These are phyloP conservation scores for Rutilus rutilus DNA, from an alignment of 2,113 vertebrate genomes.

Conservation along the genomic window DNA sequence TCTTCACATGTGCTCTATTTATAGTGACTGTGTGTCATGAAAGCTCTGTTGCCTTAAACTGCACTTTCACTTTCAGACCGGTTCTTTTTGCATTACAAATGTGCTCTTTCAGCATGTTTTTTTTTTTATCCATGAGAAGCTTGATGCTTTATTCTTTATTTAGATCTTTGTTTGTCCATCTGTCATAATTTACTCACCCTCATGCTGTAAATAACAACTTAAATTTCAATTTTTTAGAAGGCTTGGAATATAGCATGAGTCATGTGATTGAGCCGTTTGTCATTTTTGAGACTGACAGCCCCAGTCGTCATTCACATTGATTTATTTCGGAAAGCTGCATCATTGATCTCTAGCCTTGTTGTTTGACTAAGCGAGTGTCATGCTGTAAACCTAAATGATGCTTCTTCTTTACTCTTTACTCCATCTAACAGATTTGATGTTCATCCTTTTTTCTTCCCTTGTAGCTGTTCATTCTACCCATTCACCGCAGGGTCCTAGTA, in stretches of 20 bases:
- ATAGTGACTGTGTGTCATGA: slow-evolving; percentile 69
- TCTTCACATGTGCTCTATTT: slow-evolving; percentile 75
- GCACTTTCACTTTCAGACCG: slow-evolving; percentile 1
- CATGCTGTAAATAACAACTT: neutral
- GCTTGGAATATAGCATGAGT: neutral
- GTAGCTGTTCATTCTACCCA: slow-evolving; percentile 1
- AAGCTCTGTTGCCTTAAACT: slow-evolving; percentile 44
- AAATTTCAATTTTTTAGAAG: neutral
- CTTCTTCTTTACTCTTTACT: neutral
- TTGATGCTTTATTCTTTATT: neutral
- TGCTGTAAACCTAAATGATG: neutral
- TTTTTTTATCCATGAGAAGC: neutral
- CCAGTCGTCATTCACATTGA: neutral
- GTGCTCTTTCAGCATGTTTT: neutral
- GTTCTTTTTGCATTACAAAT: neutral
- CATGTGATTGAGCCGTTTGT: neutral
- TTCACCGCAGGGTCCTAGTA: slow-evolving; percentile 30
- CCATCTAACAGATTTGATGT: neutral
- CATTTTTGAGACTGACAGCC: neutral
- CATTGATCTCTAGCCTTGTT: neutral
- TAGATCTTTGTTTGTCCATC: neutral
- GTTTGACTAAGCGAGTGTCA: neutral
- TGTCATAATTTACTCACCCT: neutral
- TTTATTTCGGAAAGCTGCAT: neutral
- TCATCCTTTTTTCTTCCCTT: slow-evolving; percentile 10